phyloP scores from a whole-genome alignment of 2,888 invertebrate genomes.

The Acanthosepion lycidas region DNA sequence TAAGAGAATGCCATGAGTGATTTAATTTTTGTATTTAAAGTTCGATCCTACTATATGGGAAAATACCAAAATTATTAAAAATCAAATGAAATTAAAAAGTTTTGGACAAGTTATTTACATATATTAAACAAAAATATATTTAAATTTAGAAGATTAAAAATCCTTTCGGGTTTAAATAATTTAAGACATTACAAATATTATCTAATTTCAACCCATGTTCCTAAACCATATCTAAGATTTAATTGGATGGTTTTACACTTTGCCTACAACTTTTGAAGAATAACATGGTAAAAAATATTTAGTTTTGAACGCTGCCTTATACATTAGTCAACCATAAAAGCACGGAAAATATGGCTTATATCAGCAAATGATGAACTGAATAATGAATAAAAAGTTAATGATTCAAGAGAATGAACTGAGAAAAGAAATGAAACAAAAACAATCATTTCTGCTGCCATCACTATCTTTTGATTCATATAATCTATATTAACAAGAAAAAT shows the following conservation, averaged over 20 bases:
- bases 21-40: not conserved
- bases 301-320: not conserved
- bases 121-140: not conserved
- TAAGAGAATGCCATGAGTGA: not conserved
- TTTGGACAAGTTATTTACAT: not conserved
- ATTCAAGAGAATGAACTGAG: not conserved
- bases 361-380: not conserved
- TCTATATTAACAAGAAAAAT: not conserved
- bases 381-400: not conserved
- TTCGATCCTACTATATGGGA: not conserved
- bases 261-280: not conserved
- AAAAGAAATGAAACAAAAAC: not conserved
- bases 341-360: not conserved
- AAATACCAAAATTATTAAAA: not conserved
- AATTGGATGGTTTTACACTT: not conserved
- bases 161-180: not conserved
- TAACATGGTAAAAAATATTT: slow-evolving; percentile 23
- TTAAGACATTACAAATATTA: not conserved
- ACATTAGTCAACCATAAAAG: not conserved
- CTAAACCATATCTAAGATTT: not conserved
- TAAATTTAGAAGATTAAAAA: not conserved
- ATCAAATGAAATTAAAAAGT: not conserved
- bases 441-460: not conserved
- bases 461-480: not conserved
- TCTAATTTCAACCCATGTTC: not conserved